Evolutionary conservation across 2,113 vertebrate species (phyloP).

Genomic region (Nasalis larvatus): DNA sequence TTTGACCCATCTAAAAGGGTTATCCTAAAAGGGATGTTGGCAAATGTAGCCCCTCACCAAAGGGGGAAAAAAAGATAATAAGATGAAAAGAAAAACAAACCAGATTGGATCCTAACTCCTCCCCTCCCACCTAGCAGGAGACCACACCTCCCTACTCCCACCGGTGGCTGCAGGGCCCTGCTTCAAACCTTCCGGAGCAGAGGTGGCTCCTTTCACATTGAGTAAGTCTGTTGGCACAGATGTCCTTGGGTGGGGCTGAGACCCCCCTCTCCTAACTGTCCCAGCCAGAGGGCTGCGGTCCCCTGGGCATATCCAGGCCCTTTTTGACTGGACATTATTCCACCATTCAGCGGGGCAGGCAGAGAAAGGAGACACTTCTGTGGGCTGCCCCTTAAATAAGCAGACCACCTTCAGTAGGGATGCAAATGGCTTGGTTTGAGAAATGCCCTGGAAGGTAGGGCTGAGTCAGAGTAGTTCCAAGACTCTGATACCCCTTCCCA

Average conservation of each 20-base stretch:
- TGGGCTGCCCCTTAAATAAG: not conserved
- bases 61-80: not conserved
- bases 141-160: rapidly evolving
- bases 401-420: not conserved
- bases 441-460: not conserved
- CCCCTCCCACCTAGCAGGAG: not conserved
- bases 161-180: not conserved
- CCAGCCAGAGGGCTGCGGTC: not conserved
- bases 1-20: not conserved
- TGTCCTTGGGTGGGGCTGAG: not conserved
- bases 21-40: not conserved
- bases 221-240: not conserved
- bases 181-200: not conserved
- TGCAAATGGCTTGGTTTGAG: not conserved
- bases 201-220: not conserved
- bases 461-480: not conserved
- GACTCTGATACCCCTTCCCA: not conserved
- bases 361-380: not conserved
- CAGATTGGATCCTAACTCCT: not conserved
- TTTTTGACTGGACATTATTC: not conserved
- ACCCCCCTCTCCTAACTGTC: not conserved
- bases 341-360: not conserved
- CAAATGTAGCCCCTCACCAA: not conserved
- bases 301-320: not conserved
- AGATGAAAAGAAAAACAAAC: not conserved